Evolutionary conservation across 2,888 invertebrate genomes (phyloP), one percentile per base, ranked within the genome.

Genomic region (Aromia moschata): DNA sequence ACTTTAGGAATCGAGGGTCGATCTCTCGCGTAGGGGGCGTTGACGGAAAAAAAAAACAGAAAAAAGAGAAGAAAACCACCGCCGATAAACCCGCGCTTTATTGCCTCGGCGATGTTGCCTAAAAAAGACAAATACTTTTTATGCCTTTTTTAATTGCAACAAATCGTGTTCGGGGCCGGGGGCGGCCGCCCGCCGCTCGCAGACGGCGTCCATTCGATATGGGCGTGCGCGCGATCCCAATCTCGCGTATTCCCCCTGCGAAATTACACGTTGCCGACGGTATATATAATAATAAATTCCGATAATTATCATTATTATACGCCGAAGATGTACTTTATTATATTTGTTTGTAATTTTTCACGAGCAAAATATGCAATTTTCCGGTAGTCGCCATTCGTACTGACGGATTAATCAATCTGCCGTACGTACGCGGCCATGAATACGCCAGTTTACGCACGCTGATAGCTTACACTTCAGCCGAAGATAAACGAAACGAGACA

Each of bases 231-330:
- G 71, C 68, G 70, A 71, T 71, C 72, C 70, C 72, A 71, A 78
- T 78, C 78, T 75, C 75, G 74, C 75, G 74, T 68, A 65, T 68
- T 71, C 73, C 72, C 70, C 72, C 73, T 70, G 74, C 72, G 71
- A 80, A 80, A 80, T 80, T 80, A 80, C 76, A 80, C 71, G 79
- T 79, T 79, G 70, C 71, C 67, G 70, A 69, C 74, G 78, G 78
- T 78, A 79, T 79, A 79, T 79, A 80, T 79, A 77, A 78, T 80
- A 80, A 80, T 81, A 81, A 80, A 80, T 80, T 76, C 75, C 71
- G 80, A 81, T 81, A 81, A 81, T 81, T 79, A 81, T 81, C 80
- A 74, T 81, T 80, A 81, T 81, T 81, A 81, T 78, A 76, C 75
- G 71, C 76, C 74, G 76, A 73, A 77, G 79, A 79, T 79, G 73